Evolutionary conservation across 2,113 vertebrate species (phyloP), one percentile per base, ranked within the genome.

Genomic region (Nansenia antarctica): DNA sequence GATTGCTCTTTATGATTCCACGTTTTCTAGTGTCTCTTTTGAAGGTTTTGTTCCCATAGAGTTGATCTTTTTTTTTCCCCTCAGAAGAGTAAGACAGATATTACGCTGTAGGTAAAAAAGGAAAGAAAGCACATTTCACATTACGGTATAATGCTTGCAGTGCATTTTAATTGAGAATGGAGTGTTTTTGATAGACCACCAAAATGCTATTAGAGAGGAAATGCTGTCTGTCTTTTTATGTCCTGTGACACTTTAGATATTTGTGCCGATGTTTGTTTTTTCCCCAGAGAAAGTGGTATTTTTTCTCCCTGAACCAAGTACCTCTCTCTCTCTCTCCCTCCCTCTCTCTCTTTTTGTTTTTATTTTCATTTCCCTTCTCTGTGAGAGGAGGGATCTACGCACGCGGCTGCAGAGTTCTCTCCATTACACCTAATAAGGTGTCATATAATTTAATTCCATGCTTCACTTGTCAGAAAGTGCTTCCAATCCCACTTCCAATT

Each of bases 381-480:
- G 74, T 53, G 69, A 83, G 78, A 52, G 77, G 73, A 87, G 81
- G 57, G 72, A 86, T 87, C 82, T 83, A 83, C n/a, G n/a, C n/a
- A n/a, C n/a, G 77, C 22, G 39, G 73, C 72, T 75, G 72, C 72
- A 69, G 45, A 76, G 76, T 80, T 81, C 84, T 85, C 86, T 88
- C 86, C 87, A 88, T 92, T 92, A 90, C 87, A 89, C 87, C 91
- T 92, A 92, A 91, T 92, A 92, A 92, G 87, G 89, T 91, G 91
- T 92, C 90, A 91, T 92, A 91, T 92, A 90, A 91, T 92, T 92
- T 90, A 90, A 92, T 93, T 92, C 91, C 90, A 93, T 89, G 92
- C 89, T 92, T 93, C 89, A 88, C 82, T 93, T 90, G 89, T 92
- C 89, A 91, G 87, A 89, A 84, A 86, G 80, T 67, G 78, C 87